Evolutionary conservation across 2,797 vertebrate species (phyloP).

Genomic region (Protosalanx chinensis): DNA sequence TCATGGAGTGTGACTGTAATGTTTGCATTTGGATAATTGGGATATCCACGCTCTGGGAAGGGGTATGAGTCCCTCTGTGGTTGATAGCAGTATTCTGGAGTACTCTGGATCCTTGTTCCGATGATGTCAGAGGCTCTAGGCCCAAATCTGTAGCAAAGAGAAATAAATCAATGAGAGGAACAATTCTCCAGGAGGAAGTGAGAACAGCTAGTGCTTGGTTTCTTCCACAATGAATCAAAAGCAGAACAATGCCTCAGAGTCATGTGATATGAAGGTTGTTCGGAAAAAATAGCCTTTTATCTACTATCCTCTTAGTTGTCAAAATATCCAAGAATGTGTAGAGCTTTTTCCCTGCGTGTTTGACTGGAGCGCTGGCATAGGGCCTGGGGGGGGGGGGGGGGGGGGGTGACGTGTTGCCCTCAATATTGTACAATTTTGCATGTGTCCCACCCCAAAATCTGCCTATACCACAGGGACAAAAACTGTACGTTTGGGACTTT

Average conservation of each 20-base stretch:
- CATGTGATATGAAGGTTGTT: background rate
- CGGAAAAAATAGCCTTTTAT: too few relatives aligned
- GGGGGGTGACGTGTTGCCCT: too few relatives aligned
- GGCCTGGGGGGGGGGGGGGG: too few relatives aligned
- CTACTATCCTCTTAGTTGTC: too few relatives aligned
- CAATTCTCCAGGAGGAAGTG: background rate
- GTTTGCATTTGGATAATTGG: background rate
- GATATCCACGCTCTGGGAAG: constrained; percentile 16
- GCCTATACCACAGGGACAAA: too few relatives aligned
- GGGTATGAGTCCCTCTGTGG: background rate
- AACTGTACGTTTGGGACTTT: too few relatives aligned
- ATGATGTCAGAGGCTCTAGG: constrained; percentile 57
- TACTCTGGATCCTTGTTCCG: constrained; percentile 2
- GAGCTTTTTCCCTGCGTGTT: too few relatives aligned
- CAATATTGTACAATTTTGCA: too few relatives aligned
- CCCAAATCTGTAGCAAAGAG: constrained; percentile 85
- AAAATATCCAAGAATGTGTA: too few relatives aligned
- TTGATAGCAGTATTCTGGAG: constrained; percentile 15
- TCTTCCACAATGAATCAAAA: background rate
- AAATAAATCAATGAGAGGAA: constrained; percentile 7
- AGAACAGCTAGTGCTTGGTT: background rate
- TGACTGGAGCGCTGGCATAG: too few relatives aligned
- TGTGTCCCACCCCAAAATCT: too few relatives aligned
- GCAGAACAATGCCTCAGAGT: background rate
- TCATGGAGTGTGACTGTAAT: background rate